Percentiles rank a stretch among this genome's conserved stretches.
These are phyloP conservation scores for Sitta europaea DNA, from an alignment of 2,113 vertebrate genomes.

Conservation along the genomic window DNA sequence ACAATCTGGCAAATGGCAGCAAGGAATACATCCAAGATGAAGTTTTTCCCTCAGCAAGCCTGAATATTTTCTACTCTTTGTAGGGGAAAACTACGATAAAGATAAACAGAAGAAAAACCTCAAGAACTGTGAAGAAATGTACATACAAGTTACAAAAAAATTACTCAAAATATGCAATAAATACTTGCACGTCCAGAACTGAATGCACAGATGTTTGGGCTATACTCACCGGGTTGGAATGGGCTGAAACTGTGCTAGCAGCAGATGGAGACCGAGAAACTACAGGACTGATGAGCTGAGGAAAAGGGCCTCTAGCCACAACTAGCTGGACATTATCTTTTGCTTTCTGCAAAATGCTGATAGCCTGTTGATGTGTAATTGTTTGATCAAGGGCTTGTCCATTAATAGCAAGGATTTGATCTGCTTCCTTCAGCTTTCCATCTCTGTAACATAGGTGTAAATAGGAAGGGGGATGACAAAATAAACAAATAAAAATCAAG, in stretches of 20 bases:
- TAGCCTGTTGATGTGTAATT: slow-evolving; percentile 93
- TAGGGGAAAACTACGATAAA: not conserved
- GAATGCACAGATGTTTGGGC: not conserved
- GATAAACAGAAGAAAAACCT: not conserved
- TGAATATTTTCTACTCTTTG: not conserved
- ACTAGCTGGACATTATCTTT: slow-evolving; percentile 86
- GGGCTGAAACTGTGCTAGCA: slow-evolving; percentile 90
- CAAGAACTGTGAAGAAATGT: not conserved
- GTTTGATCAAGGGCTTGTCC: slow-evolving; percentile 88
- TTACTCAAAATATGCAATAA: not conserved
- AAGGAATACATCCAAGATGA: not conserved
- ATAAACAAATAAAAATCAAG: slow-evolving; percentile 1
- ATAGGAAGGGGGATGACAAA: not conserved
- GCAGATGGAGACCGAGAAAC: slow-evolving; percentile 91
- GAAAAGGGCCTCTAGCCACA: slow-evolving; percentile 85
- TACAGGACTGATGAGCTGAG: slow-evolving; percentile 82
- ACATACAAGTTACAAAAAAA: not conserved
- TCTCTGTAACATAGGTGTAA: slow-evolving; percentile 73
- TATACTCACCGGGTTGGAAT: slow-evolving; percentile 85
- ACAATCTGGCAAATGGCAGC: not conserved
- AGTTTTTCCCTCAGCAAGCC: not conserved
- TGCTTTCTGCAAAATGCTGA: slow-evolving; percentile 87
- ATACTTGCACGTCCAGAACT: not conserved
- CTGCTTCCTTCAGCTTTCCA: slow-evolving; percentile 88
- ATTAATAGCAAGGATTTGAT: slow-evolving; percentile 94